phyloP scores from a whole-genome alignment of 2,888 invertebrate genomes.

The Philonicus albiceps region DNA sequence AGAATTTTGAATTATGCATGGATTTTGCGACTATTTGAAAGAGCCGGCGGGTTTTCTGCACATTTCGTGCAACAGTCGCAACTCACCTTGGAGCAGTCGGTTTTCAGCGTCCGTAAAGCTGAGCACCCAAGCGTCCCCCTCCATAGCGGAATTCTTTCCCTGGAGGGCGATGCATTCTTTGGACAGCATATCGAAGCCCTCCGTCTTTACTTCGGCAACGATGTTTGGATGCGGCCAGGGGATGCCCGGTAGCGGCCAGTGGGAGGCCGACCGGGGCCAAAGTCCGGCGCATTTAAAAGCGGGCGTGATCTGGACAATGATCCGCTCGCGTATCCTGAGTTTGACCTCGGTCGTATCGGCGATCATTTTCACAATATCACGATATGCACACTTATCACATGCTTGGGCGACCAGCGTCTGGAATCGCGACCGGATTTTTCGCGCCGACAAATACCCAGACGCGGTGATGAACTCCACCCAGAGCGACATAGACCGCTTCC shows the following conservation, averaged over 20 bases:
- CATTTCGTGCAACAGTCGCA: neutral
- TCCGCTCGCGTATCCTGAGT: conserved; percentile 87
- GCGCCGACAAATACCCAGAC: conserved; percentile 92
- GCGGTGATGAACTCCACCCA: conserved; percentile 99
- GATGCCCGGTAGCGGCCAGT: conserved; percentile 91
- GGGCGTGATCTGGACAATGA: conserved; percentile 93
- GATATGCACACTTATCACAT: conserved; percentile 91
- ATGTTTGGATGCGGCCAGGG: conserved; percentile 94
- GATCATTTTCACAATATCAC: conserved; percentile 94
- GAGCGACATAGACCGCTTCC: conserved; percentile 95
- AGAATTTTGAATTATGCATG: too few species aligned
- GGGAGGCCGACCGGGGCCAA: conserved; percentile 93
- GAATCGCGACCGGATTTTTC: conserved; percentile 93
- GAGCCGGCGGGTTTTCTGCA: neutral
- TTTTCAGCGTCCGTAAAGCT: conserved; percentile 93
- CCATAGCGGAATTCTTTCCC: conserved; percentile 89
- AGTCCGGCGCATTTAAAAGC: conserved; percentile 93
- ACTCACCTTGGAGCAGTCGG: conserved; percentile 77
- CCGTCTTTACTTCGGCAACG: conserved; percentile 92
- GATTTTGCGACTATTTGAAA: neutral
- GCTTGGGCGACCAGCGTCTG: conserved; percentile 90
- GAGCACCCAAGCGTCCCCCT: conserved; percentile 96
- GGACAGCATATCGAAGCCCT: conserved; percentile 93
- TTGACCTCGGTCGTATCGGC: conserved; percentile 95
- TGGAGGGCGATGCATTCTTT: conserved; percentile 86